Evolutionary conservation across 2,113 vertebrate species (phyloP).

Genomic region (Xenopus tropicalis): DNA sequence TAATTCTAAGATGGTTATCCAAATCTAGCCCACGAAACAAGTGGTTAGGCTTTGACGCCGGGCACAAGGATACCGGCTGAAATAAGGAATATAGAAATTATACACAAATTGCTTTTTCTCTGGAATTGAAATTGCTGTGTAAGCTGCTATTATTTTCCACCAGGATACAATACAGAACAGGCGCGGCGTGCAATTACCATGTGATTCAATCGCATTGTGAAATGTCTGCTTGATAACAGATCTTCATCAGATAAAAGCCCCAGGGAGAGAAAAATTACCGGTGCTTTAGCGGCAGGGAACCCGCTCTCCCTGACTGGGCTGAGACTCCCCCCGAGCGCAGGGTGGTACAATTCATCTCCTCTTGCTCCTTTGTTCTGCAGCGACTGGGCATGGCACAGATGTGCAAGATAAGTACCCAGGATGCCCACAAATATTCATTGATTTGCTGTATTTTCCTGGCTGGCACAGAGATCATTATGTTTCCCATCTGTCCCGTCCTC

Average conservation of each 20-base stretch:
- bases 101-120: background rate
- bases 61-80: background rate
- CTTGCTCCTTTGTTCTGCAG: constrained; percentile 5
- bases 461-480: constrained; percentile 1
- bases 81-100: background rate
- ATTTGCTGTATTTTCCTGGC: background rate
- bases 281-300: constrained; percentile 18
- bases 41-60: too few relatives aligned
- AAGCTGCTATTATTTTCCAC: constrained; percentile 10
- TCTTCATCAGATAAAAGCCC: constrained; percentile 14
- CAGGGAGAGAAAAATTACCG: constrained; percentile 15
- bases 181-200: constrained; percentile 10
- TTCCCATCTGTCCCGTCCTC: constrained; percentile 1
- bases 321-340: background rate
- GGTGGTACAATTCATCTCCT: constrained; percentile 3
- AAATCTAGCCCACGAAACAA: too few relatives aligned
- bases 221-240: constrained; percentile 9
- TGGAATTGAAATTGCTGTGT: background rate
- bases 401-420: too few relatives aligned
- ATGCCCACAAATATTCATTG: constrained; percentile 26
- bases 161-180: constrained; percentile 9
- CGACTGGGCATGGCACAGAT: background rate
- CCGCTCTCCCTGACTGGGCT: background rate
- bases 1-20: too few relatives aligned
- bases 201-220: constrained; percentile 7